Evolutionary conservation across 2,113 vertebrate species (phyloP).

Genomic region (Corythornis vintsioides): DNA sequence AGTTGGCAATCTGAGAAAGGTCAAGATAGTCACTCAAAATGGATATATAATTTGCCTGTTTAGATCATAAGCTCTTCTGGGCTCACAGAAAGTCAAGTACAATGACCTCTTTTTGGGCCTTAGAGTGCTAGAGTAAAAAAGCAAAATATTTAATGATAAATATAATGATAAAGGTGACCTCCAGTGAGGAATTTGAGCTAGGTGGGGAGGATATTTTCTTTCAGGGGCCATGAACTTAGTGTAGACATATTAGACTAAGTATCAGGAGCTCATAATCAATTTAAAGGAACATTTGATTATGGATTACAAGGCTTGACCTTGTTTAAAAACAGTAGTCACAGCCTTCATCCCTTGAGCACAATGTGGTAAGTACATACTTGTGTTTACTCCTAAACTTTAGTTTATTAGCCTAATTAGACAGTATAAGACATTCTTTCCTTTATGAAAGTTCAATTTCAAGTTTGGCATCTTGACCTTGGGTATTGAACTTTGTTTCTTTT

Average conservation of each 20-base stretch:
- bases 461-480: background rate
- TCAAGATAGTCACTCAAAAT: background rate
- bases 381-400: background rate
- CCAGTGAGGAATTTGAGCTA: background rate
- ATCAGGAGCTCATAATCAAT: background rate
- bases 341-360: background rate
- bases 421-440: background rate
- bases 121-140: background rate
- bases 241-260: background rate
- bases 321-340: background rate
- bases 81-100: background rate
- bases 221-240: background rate
- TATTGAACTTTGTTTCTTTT: background rate
- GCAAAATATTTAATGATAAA: background rate
- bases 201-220: background rate
- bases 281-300: background rate
- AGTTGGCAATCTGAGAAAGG: constrained; percentile 1
- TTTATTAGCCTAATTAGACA: background rate
- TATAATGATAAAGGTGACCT: background rate
- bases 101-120: background rate
- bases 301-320: background rate
- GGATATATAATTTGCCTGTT: constrained; percentile 12
- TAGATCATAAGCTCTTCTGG: constrained; percentile 4
- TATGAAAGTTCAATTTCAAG: background rate
- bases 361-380: background rate